Evolutionary conservation across 2,797 vertebrate genomes (phyloP).

Genomic region (Thripadectes ignobilis): DNA sequence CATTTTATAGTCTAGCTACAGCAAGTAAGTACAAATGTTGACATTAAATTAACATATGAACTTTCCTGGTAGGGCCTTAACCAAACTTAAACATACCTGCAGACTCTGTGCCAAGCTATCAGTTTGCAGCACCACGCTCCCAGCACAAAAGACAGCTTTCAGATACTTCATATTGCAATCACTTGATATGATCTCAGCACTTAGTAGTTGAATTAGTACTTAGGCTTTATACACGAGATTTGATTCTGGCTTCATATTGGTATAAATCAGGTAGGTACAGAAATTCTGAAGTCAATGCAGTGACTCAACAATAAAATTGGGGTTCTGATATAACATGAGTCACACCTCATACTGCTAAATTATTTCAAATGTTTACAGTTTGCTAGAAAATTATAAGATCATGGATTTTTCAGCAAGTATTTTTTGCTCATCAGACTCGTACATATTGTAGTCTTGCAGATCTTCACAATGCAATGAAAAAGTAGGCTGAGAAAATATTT

Average conservation of each 20-base stretch:
- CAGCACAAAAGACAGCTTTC: background rate
- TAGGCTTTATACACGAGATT: background rate
- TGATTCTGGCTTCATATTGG: background rate
- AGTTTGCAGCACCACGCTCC: background rate
- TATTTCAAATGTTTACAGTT: background rate
- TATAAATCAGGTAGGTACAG: background rate
- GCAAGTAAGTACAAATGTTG: slow-evolving; percentile 1
- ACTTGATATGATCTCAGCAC: background rate
- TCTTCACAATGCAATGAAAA: background rate
- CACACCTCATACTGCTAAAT: background rate
- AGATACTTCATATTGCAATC: background rate
- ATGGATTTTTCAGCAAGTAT: background rate
- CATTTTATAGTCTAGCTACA: background rate
- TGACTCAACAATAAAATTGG: background rate
- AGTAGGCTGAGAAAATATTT: background rate
- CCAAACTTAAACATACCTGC: background rate
- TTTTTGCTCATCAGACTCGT: background rate
- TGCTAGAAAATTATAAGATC: background rate
- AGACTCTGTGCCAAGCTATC: background rate
- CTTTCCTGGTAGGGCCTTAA: background rate
- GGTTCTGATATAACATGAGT: background rate
- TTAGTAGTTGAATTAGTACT: background rate
- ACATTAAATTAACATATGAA: background rate
- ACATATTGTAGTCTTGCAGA: background rate
- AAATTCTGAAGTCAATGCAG: background rate